Conservation (phyloP, 2,888 invertebrate species). For the Noctua comes region DNA sequence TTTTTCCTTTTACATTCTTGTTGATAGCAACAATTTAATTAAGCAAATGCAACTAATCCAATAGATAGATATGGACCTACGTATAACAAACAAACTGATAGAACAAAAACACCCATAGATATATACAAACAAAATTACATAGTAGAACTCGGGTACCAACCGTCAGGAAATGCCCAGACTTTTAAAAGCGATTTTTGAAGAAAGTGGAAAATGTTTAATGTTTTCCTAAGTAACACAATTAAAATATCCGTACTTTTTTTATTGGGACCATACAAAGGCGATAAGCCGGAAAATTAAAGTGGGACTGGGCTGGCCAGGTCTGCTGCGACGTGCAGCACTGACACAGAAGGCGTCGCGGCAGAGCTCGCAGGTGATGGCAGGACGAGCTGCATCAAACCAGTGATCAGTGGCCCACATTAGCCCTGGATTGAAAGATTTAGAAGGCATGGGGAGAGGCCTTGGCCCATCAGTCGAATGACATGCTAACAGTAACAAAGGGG, state of each 20-base stretch:
- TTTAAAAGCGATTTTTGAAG: background rate
- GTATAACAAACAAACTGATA: constrained; percentile 12
- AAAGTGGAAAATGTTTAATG: background rate
- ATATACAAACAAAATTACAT: background rate
- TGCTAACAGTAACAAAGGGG: background rate
- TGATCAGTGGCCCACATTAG: background rate
- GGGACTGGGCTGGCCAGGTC: background rate
- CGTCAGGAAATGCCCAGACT: background rate
- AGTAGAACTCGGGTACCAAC: background rate
- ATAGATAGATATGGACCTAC: background rate
- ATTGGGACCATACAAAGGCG: background rate
- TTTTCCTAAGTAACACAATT: background rate
- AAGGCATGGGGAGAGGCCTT: background rate
- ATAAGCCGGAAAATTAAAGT: background rate
- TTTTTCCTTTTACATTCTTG: constrained; percentile 10
- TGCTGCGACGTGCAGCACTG: background rate
- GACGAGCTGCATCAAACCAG: background rate
- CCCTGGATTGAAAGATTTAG: background rate
- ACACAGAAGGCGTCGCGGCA: background rate
- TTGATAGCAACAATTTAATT: constrained; percentile 10
- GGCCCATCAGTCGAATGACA: background rate
- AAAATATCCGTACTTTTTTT: background rate
- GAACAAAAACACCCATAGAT: constrained; percentile 1
- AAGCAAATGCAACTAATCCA: constrained; percentile 20
- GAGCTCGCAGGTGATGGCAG: background rate